Percentiles rank a stretch among this genome's conserved stretches.
Conservation (phyloP, 2,797 vertebrate species). For the Otus scops region DNA sequence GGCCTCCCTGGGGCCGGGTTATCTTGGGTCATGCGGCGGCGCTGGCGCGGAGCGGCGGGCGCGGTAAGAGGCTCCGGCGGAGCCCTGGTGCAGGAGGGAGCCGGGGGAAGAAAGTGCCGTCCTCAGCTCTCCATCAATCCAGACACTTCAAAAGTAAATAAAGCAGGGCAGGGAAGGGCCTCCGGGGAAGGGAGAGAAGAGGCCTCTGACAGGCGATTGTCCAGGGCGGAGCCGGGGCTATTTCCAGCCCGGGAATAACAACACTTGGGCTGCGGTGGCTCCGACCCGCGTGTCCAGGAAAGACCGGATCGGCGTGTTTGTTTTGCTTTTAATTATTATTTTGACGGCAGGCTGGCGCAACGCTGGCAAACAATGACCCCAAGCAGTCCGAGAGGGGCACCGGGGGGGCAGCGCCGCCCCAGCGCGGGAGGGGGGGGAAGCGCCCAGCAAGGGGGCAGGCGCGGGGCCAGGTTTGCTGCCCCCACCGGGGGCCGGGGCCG, state of each 20-base stretch:
- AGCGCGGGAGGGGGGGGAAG: not conserved
- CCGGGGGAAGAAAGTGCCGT: not conserved
- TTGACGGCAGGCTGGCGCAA: conserved; percentile 20
- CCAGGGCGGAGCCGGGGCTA: conserved; percentile 37
- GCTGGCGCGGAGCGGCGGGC: conserved; percentile 8
- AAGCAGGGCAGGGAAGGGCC: conserved; percentile 21
- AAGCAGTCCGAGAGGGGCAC: not conserved
- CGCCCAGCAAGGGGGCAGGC: not conserved
- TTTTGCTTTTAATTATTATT: conserved; percentile 62
- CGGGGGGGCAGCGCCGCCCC: not conserved
- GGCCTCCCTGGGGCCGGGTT: conserved; percentile 30
- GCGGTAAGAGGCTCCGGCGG: conserved; percentile 3
- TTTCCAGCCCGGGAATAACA: conserved; percentile 47
- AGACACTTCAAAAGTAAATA: conserved; percentile 55
- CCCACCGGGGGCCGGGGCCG: not conserved
- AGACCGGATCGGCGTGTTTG: conserved; percentile 61
- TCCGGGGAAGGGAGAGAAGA: conserved; percentile 23
- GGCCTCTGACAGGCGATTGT: conserved; percentile 47
- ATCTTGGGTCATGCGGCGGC: conserved; percentile 29
- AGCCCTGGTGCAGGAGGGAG: not conserved
- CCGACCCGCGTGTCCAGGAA: conserved; percentile 46
- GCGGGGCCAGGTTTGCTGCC: not conserved
- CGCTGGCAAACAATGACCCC: conserved; percentile 17
- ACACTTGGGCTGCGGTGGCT: conserved; percentile 28
- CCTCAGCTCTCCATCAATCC: conserved; percentile 38